Evolutionary conservation across 2,113 vertebrate species (phyloP), one percentile per base, ranked within the genome.

Genomic region (Coturnix japonica): DNA sequence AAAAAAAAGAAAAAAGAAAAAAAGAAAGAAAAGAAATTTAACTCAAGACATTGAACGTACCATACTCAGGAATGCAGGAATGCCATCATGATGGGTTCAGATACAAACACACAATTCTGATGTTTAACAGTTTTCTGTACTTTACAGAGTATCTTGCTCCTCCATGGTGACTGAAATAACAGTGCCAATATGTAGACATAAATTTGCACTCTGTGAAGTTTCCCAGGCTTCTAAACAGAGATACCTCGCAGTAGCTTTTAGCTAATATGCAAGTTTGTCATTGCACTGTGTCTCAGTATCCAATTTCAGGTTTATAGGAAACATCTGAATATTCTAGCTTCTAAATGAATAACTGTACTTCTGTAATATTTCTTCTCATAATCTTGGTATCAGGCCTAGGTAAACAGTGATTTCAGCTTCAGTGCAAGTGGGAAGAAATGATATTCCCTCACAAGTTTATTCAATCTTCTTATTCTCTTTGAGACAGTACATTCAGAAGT

Each of bases 261-360:
- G 26, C 16, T 47, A 13, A 51, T 47, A 39, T 0, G 0, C 7
- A 63, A 33, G 16, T 56, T 81, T 81, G 35, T 4, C 20, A 11
- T 33, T 73, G 17, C 21, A 43, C 1, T 43, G 23, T 22, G 46
- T 17, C 41, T 77, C 35, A 53, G 13, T 3, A 15, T 2, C 56
- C 35, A 43, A 14, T 37, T 86, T 83, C 28, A 37, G 25, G n/a
- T 20, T 11, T 11, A 18, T 17, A 9, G 8, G 13, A 75, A 71
- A 82, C 16, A 5, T 43, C 30, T n/a, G 73, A 72, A 41, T 49
- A 77, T 46, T 77, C 19, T 53, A 23, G 13, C 10, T 94, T 70
- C 16, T 35, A 21, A 46, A 4, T 15, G 9, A 46, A 22, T 80
- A 69, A 69, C 23, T 60, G 21, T 37, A 35, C 2, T 82, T 88